Evolutionary conservation across 2,797 vertebrate genomes (phyloP).

Genomic region (Leucoraja ocellata): DNA sequence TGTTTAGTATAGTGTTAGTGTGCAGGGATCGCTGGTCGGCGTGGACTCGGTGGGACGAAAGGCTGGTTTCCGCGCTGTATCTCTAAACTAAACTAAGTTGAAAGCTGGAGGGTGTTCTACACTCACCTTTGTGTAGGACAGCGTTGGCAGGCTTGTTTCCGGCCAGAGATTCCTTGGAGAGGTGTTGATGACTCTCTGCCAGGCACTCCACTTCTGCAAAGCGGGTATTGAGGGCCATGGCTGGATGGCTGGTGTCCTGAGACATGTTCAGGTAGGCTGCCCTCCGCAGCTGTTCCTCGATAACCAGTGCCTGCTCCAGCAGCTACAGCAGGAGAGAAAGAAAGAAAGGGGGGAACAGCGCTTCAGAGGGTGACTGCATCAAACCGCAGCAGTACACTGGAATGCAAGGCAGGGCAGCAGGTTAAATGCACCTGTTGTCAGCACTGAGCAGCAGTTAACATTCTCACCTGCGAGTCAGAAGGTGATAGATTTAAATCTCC

Average conservation of each 20-base stretch:
- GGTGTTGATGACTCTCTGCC: constrained; percentile 91
- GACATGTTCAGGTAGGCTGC: constrained; percentile 96
- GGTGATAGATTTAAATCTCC: background rate
- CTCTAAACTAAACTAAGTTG: too few species aligned
- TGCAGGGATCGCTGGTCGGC: too few species aligned
- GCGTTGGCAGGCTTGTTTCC: constrained; percentile 96
- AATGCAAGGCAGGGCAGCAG: too few species aligned
- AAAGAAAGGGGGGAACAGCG: background rate
- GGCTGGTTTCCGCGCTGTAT: too few species aligned
- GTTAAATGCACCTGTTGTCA: background rate
- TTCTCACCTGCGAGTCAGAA: background rate
- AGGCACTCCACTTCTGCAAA: constrained; percentile 92
- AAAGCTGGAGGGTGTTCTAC: constrained; percentile 43
- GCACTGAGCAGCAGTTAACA: background rate
- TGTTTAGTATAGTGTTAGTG: too few species aligned
- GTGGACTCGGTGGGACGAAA: too few species aligned
- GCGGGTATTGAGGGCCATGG: constrained; percentile 92
- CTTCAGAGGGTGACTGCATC: background rate
- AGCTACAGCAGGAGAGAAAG: constrained; percentile 52
- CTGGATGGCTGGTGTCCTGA: constrained; percentile 87
- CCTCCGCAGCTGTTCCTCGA: constrained; percentile 87
- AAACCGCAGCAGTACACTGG: background rate
- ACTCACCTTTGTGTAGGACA: constrained; percentile 88
- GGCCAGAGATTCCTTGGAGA: constrained; percentile 91
- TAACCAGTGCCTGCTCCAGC: constrained; percentile 90